Base-by-base conservation (phyloP, 2,113 vertebrate genomes). In the Atractosteus spatula region DNA sequence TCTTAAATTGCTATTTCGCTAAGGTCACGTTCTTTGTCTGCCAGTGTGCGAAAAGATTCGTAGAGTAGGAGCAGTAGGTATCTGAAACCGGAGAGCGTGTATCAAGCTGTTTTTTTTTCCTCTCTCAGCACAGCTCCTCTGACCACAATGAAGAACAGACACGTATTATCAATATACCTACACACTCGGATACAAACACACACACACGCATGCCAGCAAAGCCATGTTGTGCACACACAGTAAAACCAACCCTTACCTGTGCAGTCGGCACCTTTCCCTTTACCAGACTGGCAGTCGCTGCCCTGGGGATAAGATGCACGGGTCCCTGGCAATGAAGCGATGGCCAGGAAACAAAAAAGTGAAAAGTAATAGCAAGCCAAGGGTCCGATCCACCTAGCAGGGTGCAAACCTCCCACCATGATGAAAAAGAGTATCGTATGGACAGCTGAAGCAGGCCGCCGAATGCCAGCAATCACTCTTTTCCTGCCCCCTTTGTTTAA, bases 191-290 rank as follows among this genome's bases (percentile, higher is more conserved):
- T 11, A 41, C 7, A 70, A 12, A 64, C 61, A 41, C 10, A 7
- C 44, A 65, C 4, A 11, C 62, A 54, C 16, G 11, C 10, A 14
- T 11, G 8, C 10, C 41, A 51, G 42, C 3, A 16, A 13, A 51
- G 16, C 64, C 55, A 45, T n/a, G 47, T 8, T 17, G 12, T 3
- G 14, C 11, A 54, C 29, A 54, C 29, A 29, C 29, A 41, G 56
- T 66, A 62, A 51, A 51, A 51, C 66, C 42, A 57, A 68, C 69
- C 71, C 77, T 81, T 84, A 93, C 92, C 92, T 90, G 91, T 86
- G 80, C 92, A 93, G 80, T 84, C 84, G 80, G 64, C 54, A 66
- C 90, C 88, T 76, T 87, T 91, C 71, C 85, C 89, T 80, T 90
- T 90, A 80, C 85, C 87, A 72, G 78, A 62, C 69, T 79, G 84